A percentile compares a stretch with the other conserved stretches of the same genome.
These are phyloP conservation scores for Drosophila persimilis DNA, from an alignment of 1,140 invertebrate genomes.

Conservation along the genomic window DNA sequence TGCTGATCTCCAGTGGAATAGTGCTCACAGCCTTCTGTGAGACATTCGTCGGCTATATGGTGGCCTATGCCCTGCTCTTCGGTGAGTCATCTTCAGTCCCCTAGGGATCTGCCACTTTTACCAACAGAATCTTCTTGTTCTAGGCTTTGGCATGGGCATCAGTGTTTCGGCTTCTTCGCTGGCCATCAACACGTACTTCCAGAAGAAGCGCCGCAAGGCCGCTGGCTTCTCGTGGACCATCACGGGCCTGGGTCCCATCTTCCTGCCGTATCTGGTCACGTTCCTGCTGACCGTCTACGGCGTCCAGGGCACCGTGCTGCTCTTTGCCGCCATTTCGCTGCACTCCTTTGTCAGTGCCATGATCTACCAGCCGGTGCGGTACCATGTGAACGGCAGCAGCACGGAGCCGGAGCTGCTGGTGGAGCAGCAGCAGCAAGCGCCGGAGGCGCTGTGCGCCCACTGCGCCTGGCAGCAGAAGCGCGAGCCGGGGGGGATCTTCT, in stretches of 20 bases:
- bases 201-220: slow-evolving; percentile 84
- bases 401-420: slow-evolving; percentile 1
- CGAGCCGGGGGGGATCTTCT: slow-evolving; percentile 84
- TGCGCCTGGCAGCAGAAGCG: slow-evolving; percentile 68
- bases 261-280: slow-evolving; percentile 85
- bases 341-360: slow-evolving; percentile 85
- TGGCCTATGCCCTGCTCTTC: slow-evolving; percentile 85
- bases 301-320: slow-evolving; percentile 85
- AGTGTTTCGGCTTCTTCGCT: slow-evolving; percentile 86
- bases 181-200: slow-evolving; percentile 86
- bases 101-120: not conserved
- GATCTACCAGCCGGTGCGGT: slow-evolving; percentile 86
- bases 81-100: slow-evolving; percentile 82
- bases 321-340: slow-evolving; percentile 85
- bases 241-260: slow-evolving; percentile 85
- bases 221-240: slow-evolving; percentile 86
- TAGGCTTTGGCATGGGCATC: slow-evolving; percentile 86
- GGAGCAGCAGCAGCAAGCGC: slow-evolving; percentile 17
- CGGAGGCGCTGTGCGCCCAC: slow-evolving; percentile 63
- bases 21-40: slow-evolving; percentile 85
- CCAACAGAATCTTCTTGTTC: not conserved
- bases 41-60: slow-evolving; percentile 85
- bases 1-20: slow-evolving; percentile 85
- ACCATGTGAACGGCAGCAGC: slow-evolving; percentile 82
- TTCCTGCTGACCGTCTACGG: slow-evolving; percentile 84